Conservation (phyloP, 2,113 vertebrate genomes). For the Peromyscus leucopus region DNA sequence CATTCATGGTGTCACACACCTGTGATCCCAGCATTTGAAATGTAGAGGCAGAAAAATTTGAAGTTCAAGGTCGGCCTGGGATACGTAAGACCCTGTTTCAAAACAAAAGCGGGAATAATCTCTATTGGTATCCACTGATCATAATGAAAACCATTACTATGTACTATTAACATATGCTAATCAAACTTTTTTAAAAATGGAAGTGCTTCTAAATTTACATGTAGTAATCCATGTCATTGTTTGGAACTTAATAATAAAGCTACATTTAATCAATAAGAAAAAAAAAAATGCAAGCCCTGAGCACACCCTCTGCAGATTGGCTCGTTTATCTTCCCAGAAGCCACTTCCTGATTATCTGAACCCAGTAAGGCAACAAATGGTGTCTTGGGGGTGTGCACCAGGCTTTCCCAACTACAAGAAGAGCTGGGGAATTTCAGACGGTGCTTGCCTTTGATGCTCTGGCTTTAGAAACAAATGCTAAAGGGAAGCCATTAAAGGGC, state of each 20-base stretch:
- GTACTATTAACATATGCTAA: neutral
- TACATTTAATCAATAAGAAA: neutral
- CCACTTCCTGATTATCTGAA: constrained; percentile 58
- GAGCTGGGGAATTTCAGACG: constrained; percentile 63
- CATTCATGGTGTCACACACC: neutral
- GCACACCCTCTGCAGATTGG: neutral
- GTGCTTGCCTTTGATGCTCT: constrained; percentile 77
- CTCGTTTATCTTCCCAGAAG: constrained; percentile 55
- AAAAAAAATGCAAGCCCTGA: neutral
- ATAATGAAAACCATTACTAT: neutral
- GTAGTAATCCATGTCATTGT: neutral
- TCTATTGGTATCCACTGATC: neutral
- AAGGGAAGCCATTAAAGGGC: constrained; percentile 70
- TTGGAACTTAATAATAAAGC: neutral
- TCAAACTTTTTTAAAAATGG: neutral
- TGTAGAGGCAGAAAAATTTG: neutral
- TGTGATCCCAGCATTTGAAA: neutral
- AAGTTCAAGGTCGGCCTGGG: neutral
- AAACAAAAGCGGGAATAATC: neutral
- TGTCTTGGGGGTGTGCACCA: constrained; percentile 35
- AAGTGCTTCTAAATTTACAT: neutral
- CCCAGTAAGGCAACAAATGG: constrained; percentile 75
- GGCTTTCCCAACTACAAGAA: constrained; percentile 33
- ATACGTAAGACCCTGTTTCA: neutral
- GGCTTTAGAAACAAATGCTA: constrained; percentile 74